These are phyloP conservation scores for Scolopax bukidnonensis DNA, from an alignment of 2,797 vertebrate genomes.

Conservation along the genomic window DNA sequence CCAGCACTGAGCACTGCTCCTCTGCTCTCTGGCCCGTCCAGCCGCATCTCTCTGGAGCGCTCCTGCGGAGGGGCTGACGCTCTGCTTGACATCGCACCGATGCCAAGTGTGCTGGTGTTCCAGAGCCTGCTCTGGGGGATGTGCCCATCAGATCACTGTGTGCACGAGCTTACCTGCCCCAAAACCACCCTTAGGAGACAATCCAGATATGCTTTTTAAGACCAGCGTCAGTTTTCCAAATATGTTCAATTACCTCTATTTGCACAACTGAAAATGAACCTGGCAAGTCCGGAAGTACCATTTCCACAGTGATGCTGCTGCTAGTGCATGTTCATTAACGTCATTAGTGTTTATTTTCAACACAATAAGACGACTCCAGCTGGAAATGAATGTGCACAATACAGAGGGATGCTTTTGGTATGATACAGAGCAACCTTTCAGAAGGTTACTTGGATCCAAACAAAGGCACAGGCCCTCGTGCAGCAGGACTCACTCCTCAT, in stretches of 20 bases:
- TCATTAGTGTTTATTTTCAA: conserved; percentile 3
- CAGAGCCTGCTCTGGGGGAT: neutral
- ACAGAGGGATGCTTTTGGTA: neutral
- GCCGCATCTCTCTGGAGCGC: accelerated
- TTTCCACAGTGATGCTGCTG: neutral
- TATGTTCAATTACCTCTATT: neutral
- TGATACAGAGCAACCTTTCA: neutral
- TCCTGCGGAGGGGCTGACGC: neutral
- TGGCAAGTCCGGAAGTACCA: neutral
- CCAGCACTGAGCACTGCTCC: neutral
- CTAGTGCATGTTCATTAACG: neutral
- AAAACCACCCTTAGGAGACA: neutral
- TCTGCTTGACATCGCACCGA: accelerated
- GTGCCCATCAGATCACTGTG: accelerated
- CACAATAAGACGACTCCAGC: neutral
- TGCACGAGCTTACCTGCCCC: neutral
- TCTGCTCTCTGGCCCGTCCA: neutral
- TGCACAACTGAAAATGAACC: neutral
- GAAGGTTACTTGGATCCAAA: neutral
- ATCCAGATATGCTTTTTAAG: neutral
- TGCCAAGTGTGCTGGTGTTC: accelerated
- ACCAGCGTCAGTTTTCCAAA: neutral
- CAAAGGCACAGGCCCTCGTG: neutral
- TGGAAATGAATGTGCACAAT: neutral
- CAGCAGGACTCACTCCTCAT: neutral